phyloP scores from a whole-genome alignment of 2,113 vertebrate genomes.

The Pelobates fuscus region DNA sequence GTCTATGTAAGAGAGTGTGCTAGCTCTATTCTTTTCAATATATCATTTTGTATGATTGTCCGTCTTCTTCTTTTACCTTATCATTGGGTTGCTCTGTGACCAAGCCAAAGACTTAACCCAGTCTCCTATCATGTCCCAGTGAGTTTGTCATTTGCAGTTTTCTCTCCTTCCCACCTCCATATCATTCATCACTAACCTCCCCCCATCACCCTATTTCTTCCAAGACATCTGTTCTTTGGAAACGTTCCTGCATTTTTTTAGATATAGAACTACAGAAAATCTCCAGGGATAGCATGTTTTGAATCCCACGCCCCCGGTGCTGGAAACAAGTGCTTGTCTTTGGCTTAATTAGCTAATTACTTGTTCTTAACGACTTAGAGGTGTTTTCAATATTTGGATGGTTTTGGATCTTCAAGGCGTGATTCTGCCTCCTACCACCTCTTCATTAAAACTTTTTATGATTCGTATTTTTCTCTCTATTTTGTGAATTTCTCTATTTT shows the following conservation, averaged over 20 bases:
- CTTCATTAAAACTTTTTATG: conserved; percentile 28
- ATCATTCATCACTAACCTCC: conserved; percentile 20
- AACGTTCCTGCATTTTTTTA: conserved; percentile 47
- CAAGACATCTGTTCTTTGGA: conserved; percentile 45
- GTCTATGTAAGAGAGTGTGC: too few relatives aligned
- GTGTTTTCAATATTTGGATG: conserved; percentile 50
- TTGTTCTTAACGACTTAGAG: conserved; percentile 49
- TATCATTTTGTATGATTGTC: too few relatives aligned
- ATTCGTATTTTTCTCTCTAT: conserved; percentile 18
- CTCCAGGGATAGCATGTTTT: conserved; percentile 47
- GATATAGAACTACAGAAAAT: conserved; percentile 35
- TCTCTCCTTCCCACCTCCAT: conserved; percentile 7
- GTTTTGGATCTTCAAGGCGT: conserved; percentile 11
- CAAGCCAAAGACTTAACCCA: background rate
- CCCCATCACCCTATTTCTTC: conserved; percentile 28
- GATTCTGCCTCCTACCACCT: conserved; percentile 18
- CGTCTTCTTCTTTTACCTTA: background rate
- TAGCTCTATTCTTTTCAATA: too few relatives aligned
- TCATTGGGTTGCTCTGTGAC: background rate
- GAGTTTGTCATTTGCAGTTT: conserved; percentile 25
- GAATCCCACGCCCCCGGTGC: conserved; percentile 47
- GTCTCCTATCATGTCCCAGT: background rate
- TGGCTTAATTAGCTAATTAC: conserved; percentile 52
- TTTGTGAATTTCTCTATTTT: background rate
- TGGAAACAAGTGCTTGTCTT: conserved; percentile 43